These are phyloP conservation scores for Montipora foliosa DNA, from an alignment of 64 coral and sea anemone genomes.

Conservation along the genomic window DNA sequence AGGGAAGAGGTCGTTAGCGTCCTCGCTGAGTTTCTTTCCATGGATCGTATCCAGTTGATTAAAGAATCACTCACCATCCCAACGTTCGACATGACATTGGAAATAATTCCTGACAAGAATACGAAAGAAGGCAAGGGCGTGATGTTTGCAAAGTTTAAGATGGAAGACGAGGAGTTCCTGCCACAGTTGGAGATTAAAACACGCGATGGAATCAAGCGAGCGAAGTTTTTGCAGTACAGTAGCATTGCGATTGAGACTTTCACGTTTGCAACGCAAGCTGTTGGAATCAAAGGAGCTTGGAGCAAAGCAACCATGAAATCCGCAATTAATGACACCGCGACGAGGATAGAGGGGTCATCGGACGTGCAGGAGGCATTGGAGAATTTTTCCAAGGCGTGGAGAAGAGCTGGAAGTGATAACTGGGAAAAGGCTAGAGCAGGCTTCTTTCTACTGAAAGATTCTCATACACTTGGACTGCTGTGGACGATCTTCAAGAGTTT, in stretches of 20 bases:
- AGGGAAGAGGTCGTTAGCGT: not conserved
- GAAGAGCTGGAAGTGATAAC: conserved; percentile 4
- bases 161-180: not conserved
- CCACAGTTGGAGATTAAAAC: not conserved
- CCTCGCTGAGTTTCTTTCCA: no score
- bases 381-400: conserved; percentile 16
- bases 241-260: conserved; percentile 4
- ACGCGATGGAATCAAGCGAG: conserved; percentile 2
- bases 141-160: conserved; percentile 11
- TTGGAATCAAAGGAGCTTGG: conserved; percentile 9
- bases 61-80: conserved; percentile 11
- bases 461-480: conserved; percentile 20
- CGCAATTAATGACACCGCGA: not conserved
- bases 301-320: not conserved
- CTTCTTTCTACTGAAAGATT: not conserved
- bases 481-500: conserved; percentile 32
- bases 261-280: conserved; percentile 13
- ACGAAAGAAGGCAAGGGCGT: not conserved
- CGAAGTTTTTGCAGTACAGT: conserved; percentile 7
- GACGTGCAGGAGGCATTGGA: conserved; percentile 1
- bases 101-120: conserved; percentile 11
- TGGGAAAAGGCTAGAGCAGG: conserved; percentile 35
- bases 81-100: conserved; percentile 46
- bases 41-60: not conserved
- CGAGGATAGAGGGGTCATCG: not conserved